These are phyloP conservation scores for Perizoma flavofasciatum DNA, from an alignment of 2,888 invertebrate species.

Conservation along the genomic window DNA sequence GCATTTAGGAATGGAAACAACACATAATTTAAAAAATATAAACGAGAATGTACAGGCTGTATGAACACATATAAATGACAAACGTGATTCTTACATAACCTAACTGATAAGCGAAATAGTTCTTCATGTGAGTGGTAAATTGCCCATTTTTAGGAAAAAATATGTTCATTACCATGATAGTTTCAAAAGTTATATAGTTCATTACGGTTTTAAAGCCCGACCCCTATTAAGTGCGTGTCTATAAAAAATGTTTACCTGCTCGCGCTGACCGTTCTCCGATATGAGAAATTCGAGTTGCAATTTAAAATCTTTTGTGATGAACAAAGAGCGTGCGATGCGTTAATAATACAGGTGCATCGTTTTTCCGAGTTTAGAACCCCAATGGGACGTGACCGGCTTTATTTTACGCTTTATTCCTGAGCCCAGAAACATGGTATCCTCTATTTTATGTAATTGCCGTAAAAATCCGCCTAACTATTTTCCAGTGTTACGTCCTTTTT, in stretches of 20 bases:
- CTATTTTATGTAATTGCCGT: constrained; percentile 77
- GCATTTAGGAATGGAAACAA: not conserved
- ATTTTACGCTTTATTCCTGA: constrained; percentile 60
- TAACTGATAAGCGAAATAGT: too few species aligned
- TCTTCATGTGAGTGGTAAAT: too few species aligned
- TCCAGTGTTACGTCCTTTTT: constrained; percentile 70
- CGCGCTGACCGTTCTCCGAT: constrained; percentile 58
- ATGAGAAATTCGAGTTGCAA: constrained; percentile 78
- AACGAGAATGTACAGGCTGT: not conserved
- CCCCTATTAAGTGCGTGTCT: constrained; percentile 45
- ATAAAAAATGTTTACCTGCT: constrained; percentile 65
- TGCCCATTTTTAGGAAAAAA: not conserved
- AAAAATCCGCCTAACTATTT: constrained; percentile 72
- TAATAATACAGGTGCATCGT: constrained; percentile 79
- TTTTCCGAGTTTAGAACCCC: constrained; percentile 62
- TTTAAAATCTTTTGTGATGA: constrained; percentile 78
- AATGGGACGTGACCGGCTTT: constrained; percentile 73
- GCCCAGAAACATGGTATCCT: constrained; percentile 69
- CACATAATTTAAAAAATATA: not conserved
- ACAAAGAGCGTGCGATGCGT: constrained; percentile 77
- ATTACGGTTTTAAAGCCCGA: constrained; percentile 42
- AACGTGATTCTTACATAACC: too few species aligned
- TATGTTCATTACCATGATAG: constrained; percentile 1
- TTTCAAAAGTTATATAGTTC: constrained; percentile 42
- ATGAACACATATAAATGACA: too few species aligned